These are phyloP conservation scores for Pangasius krempfi DNA, from an alignment of 2,797 vertebrate species.

Conservation along the genomic window DNA sequence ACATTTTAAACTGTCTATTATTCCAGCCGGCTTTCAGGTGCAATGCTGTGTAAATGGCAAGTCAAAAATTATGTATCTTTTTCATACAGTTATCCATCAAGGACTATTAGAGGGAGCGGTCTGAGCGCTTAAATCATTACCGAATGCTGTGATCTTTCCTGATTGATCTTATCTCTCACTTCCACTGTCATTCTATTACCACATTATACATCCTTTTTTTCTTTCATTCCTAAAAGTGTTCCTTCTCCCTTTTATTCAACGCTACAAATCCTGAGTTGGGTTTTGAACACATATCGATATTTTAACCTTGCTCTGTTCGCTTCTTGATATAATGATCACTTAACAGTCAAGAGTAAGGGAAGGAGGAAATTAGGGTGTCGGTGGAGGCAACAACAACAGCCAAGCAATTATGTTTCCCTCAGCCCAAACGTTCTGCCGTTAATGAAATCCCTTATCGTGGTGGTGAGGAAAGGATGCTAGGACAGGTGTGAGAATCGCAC, in stretches of 20 bases:
- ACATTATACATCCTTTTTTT: constrained; percentile 42
- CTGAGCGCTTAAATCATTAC: constrained; percentile 76
- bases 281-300: constrained; percentile 77
- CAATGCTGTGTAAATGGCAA: constrained; percentile 86
- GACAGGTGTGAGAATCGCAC: constrained; percentile 80
- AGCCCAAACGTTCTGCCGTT: constrained; percentile 78
- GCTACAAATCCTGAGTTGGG: constrained; percentile 48
- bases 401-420: constrained; percentile 83
- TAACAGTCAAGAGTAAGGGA: constrained; percentile 82
- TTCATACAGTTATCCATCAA: constrained; percentile 83
- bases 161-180: constrained; percentile 75
- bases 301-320: constrained; percentile 79
- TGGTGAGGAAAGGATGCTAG: constrained; percentile 72
- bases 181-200: constrained; percentile 71
- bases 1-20: constrained; percentile 88
- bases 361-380: constrained; percentile 80
- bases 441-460: constrained; percentile 84
- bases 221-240: constrained; percentile 11
- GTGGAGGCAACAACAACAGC: constrained; percentile 77
- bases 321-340: constrained; percentile 84
- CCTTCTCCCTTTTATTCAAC: constrained; percentile 36
- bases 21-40: constrained; percentile 81
- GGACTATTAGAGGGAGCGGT: constrained; percentile 65
- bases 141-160: constrained; percentile 75
- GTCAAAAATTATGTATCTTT: constrained; percentile 84